Percentiles rank a stretch among this genome's conserved stretches.
Conservation (phyloP, 1,140 invertebrate genomes). For the Drosophila oshimai region DNA sequence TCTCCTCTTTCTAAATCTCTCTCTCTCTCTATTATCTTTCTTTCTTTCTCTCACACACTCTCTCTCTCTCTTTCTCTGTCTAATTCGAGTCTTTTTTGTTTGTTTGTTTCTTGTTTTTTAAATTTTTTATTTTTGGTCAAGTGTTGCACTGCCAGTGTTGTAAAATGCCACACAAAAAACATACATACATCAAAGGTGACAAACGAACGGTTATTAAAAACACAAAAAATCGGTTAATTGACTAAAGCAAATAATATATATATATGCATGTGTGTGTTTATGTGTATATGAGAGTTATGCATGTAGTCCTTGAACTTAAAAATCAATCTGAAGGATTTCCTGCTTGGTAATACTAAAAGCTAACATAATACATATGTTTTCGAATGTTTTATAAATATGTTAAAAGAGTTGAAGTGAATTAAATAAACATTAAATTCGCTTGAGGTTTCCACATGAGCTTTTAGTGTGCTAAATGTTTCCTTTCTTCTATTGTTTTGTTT, state of each 20-base stretch:
- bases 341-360: constrained; percentile 29
- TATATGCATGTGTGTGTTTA: background rate
- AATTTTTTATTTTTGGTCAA: constrained; percentile 36
- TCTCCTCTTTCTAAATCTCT: background rate
- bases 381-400: constrained; percentile 1
- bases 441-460: constrained; percentile 4
- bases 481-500: background rate
- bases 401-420: constrained; percentile 2
- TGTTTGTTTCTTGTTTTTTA: constrained; percentile 9
- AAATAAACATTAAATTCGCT: background rate
- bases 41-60: constrained; percentile 15
- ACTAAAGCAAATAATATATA: constrained; percentile 39
- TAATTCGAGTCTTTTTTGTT: constrained; percentile 22
- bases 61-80: constrained; percentile 31
- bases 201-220: constrained; percentile 14
- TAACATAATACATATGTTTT: constrained; percentile 30
- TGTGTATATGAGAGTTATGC: constrained; percentile 1
- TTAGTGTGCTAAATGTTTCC: constrained; percentile 2
- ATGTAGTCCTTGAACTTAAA: background rate
- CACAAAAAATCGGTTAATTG: constrained; percentile 34
- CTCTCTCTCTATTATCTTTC: constrained; percentile 1
- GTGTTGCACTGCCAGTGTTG: constrained; percentile 58
- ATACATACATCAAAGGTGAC: constrained; percentile 24
- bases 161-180: constrained; percentile 34
- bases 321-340: background rate